Evolutionary conservation across 37 sponge, comb jelly and placozoan species (phyloP).

Genomic region (Dysidea cf. avara): DNA sequence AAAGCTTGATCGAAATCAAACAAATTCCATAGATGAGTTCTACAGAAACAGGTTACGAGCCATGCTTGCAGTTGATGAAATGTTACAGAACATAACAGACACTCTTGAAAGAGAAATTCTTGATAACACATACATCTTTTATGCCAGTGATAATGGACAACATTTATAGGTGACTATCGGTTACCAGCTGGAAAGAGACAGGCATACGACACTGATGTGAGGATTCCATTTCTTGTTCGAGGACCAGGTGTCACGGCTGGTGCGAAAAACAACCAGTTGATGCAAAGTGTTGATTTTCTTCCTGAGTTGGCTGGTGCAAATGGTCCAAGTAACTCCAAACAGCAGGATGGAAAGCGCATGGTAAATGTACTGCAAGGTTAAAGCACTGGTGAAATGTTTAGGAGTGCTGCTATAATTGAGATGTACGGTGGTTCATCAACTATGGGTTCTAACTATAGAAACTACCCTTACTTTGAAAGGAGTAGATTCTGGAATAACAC

Average conservation of each 20-base stretch:
- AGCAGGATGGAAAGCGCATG: constrained; percentile 58
- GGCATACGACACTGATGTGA: constrained; percentile 68
- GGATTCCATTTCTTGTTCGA: constrained; percentile 62
- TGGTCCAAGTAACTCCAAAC: constrained; percentile 14
- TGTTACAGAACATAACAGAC: constrained; percentile 35
- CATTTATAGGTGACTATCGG: constrained; percentile 68
- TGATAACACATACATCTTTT: constrained; percentile 66
- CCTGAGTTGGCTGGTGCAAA: constrained; percentile 48
- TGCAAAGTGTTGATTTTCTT: constrained; percentile 62
- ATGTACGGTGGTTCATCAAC: constrained; percentile 74
- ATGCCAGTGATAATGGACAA: constrained; percentile 80
- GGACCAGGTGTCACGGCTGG: constrained; percentile 67
- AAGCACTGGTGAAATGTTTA: constrained; percentile 30
- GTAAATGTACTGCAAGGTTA: constrained; percentile 24
- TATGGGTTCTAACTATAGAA: constrained; percentile 52
- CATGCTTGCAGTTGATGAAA: constrained; percentile 71
- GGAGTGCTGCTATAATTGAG: constrained; percentile 56
- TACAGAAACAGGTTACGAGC: constrained; percentile 51
- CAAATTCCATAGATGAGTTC: constrained; percentile 40
- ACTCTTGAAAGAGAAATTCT: constrained; percentile 26
- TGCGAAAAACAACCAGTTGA: constrained; percentile 40
- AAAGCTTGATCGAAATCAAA: constrained; percentile 20
- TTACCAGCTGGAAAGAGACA: constrained; percentile 73
- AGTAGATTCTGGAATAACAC: constrained; percentile 78
- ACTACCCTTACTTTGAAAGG: constrained; percentile 41